Base-by-base conservation (phyloP, 2,888 invertebrate species). In the Nebria brevicollis region DNA sequence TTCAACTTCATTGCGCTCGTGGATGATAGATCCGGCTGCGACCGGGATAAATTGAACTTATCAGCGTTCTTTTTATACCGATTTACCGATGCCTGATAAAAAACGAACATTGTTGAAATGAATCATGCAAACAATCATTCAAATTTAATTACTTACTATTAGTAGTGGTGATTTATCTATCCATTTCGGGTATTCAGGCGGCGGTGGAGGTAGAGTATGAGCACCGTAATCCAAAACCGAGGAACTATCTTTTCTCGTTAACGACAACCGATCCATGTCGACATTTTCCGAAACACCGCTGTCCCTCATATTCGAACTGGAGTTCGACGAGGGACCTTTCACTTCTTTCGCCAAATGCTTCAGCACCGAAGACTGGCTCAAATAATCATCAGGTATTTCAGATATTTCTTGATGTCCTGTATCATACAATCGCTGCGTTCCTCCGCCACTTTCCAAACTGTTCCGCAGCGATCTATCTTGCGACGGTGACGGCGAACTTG, bases 321-420 rank as follows among this genome's bases (percentile, higher is more conserved):
- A 83, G 77, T 85, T 85, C 7, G 86, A 85, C 1, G 87, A 86
- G 15, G 87, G 89, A 34, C 86, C 88, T 86, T 89, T 89, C 2
- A 94, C 95, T 89, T 96, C 95, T 89, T 95, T 95, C 20, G 96
- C 95, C 82, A 96, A 90, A 89, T 96, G 96, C 88, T 96, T 96
- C 85, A 96, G 89, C 41, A 96, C 95, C 83, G 95, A 95, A 1
- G 95, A 95, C 86, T 96, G 95, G 88, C 93, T 95, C 15, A 96
- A 90, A 86, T 95, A 96, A 89, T 96, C 95, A 86, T 95, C 95
- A 0, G 96, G 95, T 86, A 96, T 95, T 88, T 95, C 95, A 0
- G 94, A 95, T 85, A 96, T 94, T 90, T 95, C 95, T 89, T 94
- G 91, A 82, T 89, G 88, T 72, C 89, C 89, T 82, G 85, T 84